A percentile compares a stretch with the other conserved stretches of the same genome.
These are phyloP conservation scores for Amphibalanus amphitrite DNA, from an alignment of 1,140 invertebrate species.

Conservation along the genomic window DNA sequence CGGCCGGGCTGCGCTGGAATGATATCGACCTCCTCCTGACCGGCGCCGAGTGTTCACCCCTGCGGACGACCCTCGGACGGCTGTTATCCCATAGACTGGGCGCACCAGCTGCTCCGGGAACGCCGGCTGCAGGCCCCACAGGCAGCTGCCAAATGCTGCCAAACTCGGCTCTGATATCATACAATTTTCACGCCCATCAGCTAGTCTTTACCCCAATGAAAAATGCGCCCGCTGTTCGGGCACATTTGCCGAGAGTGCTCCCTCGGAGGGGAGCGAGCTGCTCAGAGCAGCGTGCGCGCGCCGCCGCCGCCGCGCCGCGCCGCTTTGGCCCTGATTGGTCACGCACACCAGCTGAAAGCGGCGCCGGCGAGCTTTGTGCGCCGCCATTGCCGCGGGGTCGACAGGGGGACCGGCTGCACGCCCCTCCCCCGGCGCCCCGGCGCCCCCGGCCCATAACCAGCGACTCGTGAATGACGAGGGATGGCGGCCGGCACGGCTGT, in stretches of 20 bases:
- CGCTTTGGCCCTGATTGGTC: background rate
- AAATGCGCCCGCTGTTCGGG: background rate
- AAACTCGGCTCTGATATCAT: background rate
- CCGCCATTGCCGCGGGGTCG: background rate
- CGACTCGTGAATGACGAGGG: too few species aligned
- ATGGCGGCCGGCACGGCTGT: too few species aligned
- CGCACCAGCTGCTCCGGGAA: too few species aligned
- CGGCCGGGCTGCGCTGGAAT: too few species aligned
- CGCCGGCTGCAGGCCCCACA: background rate
- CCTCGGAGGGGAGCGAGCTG: background rate
- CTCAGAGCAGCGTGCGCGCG: background rate
- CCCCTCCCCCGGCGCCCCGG: too few species aligned
- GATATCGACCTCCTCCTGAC: too few species aligned
- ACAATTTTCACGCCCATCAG: background rate
- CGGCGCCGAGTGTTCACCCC: too few species aligned
- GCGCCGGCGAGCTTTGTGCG: background rate
- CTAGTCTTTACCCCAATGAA: background rate
- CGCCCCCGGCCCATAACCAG: too few species aligned
- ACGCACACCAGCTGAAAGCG: background rate
- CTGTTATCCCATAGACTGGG: too few species aligned
- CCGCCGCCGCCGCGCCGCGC: too few species aligned
- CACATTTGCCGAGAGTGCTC: background rate
- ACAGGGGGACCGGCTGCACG: too few species aligned
- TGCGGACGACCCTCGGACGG: too few species aligned
- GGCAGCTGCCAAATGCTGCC: background rate